These are phyloP conservation scores for Euthynnus affinis DNA, from an alignment of 2,797 vertebrate genomes.

Conservation along the genomic window DNA sequence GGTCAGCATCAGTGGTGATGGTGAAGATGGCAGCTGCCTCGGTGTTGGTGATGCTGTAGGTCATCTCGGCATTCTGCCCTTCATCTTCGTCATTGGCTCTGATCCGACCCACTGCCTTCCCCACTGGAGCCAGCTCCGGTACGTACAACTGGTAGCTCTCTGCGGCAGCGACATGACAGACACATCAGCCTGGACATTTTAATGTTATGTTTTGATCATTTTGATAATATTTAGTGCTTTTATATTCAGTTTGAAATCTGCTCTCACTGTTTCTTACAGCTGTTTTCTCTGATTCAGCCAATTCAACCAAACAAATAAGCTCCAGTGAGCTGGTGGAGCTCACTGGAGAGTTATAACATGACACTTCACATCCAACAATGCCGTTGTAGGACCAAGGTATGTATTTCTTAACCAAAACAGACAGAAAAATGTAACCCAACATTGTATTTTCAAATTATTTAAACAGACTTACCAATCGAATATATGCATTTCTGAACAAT, in stretches of 20 bases:
- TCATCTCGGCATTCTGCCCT: conserved; percentile 92
- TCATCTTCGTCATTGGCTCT: conserved; percentile 93
- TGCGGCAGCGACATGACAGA: conserved; percentile 62
- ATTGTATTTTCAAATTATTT: no score
- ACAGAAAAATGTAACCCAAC: no score
- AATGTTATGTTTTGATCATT: neutral
- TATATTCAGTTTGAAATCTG: neutral
- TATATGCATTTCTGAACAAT: neutral
- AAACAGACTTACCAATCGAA: no score
- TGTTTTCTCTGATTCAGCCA: neutral
- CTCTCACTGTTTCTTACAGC: neutral
- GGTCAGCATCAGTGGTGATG: conserved; percentile 90
- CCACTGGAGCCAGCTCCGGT: conserved; percentile 92
- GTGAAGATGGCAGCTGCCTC: conserved; percentile 91
- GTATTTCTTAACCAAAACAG: no score
- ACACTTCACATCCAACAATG: neutral
- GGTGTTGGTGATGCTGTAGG: conserved; percentile 91
- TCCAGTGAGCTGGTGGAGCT: no score
- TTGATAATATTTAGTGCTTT: neutral
- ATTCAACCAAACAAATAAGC: neutral
- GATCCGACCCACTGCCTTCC: conserved; percentile 93
- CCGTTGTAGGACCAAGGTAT: no score
- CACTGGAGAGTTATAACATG: neutral
- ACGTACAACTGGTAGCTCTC: conserved; percentile 95
- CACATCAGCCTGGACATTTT: neutral